Conservation (phyloP, 2,113 vertebrate species). For the Silurus glanis region DNA sequence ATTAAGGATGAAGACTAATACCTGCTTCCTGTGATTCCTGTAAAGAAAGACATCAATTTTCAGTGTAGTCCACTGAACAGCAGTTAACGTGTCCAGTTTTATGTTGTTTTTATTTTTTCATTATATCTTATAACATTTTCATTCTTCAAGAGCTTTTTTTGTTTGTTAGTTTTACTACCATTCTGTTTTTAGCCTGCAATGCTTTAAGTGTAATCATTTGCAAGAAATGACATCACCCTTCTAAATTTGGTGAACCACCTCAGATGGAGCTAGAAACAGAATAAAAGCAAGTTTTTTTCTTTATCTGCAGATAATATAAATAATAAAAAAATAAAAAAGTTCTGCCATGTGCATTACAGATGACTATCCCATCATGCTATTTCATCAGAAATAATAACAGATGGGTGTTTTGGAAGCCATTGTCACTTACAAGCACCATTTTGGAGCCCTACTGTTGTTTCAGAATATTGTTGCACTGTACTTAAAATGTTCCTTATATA, state of each 20-base stretch:
- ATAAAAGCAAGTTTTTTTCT: conserved; percentile 36
- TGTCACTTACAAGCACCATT: conserved; percentile 32
- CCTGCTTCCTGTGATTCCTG: too few relatives aligned
- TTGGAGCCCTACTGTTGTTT: conserved; percentile 30
- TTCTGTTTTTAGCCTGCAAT: conserved; percentile 63
- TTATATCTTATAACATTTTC: neutral
- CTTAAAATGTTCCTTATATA: neutral
- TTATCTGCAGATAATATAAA: conserved; percentile 9
- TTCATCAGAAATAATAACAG: neutral
- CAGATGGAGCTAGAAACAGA: conserved; percentile 58
- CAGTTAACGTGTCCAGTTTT: neutral
- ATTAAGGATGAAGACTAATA: neutral
- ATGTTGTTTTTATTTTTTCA: neutral
- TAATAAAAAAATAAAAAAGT: too few relatives aligned
- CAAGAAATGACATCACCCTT: conserved; percentile 71
- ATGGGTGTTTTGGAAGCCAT: neutral
- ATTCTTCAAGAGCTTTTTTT: conserved; percentile 49
- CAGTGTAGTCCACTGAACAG: neutral
- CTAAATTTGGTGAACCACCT: conserved; percentile 59
- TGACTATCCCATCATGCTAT: neutral
- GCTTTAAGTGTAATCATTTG: conserved; percentile 65
- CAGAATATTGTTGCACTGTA: conserved; percentile 4
- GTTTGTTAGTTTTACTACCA: conserved; percentile 61
- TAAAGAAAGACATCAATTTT: neutral
- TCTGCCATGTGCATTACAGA: too few relatives aligned